phyloP scores from a whole-genome alignment of 2,888 invertebrate species.

The Drosophila borealis region DNA sequence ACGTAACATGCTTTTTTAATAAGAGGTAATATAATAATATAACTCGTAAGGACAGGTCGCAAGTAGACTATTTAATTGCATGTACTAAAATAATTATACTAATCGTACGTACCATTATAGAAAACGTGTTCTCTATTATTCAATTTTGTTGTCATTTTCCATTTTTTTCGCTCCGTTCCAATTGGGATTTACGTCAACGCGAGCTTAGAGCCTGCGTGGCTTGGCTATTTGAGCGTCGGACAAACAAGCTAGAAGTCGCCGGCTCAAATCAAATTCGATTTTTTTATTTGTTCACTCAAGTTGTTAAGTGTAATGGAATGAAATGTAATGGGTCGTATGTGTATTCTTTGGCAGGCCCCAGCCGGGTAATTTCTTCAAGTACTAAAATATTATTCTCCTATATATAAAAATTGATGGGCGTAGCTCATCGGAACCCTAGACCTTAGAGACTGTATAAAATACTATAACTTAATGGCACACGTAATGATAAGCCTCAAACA shows the following conservation, averaged over 20 bases:
- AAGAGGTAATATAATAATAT: not conserved
- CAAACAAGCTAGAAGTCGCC: no score
- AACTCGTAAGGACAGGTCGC: not conserved
- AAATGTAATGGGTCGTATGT: no score
- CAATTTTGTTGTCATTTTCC: slow-evolving; percentile 13
- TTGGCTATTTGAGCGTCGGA: no score
- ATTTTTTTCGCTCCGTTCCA: slow-evolving; percentile 10
- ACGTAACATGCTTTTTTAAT: not conserved
- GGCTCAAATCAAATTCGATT: no score
- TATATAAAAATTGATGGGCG: slow-evolving; percentile 33
- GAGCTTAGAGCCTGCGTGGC: not conserved
- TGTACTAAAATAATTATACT: slow-evolving; percentile 22
- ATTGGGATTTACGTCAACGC: slow-evolving; percentile 43
- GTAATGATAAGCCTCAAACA: slow-evolving; percentile 49
- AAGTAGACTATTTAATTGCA: slow-evolving; percentile 11
- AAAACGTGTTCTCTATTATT: slow-evolving; percentile 20
- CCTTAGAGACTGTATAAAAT: slow-evolving; percentile 9
- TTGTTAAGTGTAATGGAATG: no score
- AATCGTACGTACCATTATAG: slow-evolving; percentile 25
- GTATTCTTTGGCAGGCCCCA: no score
- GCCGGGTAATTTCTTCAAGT: no score
- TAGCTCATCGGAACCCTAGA: slow-evolving; percentile 9
- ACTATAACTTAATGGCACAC: slow-evolving; percentile 11
- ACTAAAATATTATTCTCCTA: no score
- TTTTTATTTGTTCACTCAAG: no score